phyloP scores from a whole-genome alignment of 2,797 vertebrate species.

The Taenioides sp. region DNA sequence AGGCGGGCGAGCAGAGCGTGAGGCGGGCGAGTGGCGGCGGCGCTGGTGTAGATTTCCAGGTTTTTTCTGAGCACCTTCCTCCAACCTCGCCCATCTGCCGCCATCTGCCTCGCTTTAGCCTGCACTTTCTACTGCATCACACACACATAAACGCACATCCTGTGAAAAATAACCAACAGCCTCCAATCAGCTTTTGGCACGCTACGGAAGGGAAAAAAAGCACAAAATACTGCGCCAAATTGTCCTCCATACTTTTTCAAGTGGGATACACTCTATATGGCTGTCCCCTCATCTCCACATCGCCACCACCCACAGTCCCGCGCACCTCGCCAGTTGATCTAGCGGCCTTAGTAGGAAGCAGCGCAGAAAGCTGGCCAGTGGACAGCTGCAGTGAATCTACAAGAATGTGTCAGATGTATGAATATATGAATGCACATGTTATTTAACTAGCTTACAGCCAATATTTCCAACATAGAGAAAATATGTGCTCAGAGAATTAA shows the following conservation, averaged over 20 bases:
- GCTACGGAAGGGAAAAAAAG: conserved; percentile 85
- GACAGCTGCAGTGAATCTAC: conserved; percentile 38
- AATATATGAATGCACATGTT: conserved; percentile 40
- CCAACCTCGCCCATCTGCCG: conserved; percentile 99
- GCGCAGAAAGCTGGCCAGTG: conserved; percentile 58
- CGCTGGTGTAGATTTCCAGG: conserved; percentile 96
- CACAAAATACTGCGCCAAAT: conserved; percentile 96
- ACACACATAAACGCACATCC: conserved; percentile 83
- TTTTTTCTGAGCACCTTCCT: conserved; percentile 96
- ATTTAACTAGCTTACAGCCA: conserved; percentile 15
- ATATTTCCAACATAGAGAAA: conserved; percentile 37
- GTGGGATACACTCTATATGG: conserved; percentile 71
- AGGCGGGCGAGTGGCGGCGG: conserved; percentile 69
- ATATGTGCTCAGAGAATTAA: neutral
- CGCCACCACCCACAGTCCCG: conserved; percentile 64
- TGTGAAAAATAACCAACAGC: conserved; percentile 99
- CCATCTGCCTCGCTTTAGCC: conserved; percentile 99
- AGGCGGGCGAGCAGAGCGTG: conserved; percentile 81
- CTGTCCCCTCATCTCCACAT: conserved; percentile 60
- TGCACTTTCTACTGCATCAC: conserved; percentile 97
- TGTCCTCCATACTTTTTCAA: conserved; percentile 92
- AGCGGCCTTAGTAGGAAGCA: conserved; percentile 60
- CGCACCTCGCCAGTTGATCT: conserved; percentile 64
- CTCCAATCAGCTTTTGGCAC: conserved; percentile 98
- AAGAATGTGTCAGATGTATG: conserved; percentile 30